Conservation (phyloP, 2,113 vertebrate genomes). For the Chitala chitala region DNA sequence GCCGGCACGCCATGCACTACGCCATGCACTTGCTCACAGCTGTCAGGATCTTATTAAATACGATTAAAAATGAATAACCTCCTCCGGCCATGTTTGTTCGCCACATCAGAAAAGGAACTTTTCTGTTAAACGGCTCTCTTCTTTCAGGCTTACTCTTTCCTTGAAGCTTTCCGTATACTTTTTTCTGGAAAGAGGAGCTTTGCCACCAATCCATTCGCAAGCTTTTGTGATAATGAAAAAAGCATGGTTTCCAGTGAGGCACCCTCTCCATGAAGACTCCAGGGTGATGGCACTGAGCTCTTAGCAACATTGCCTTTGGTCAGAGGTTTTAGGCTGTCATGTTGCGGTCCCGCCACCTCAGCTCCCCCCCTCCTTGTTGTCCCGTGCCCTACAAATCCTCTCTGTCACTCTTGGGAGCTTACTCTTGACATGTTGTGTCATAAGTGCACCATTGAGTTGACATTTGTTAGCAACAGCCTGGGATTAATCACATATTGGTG, state of each 20-base stretch:
- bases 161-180: neutral
- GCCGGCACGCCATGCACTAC: constrained; percentile 16
- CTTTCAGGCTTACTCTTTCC: neutral
- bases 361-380: constrained; percentile 37
- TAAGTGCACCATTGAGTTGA: constrained; percentile 40
- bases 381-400: constrained; percentile 40
- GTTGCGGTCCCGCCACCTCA: constrained; percentile 43
- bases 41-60: constrained; percentile 42
- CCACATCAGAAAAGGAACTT: constrained; percentile 35
- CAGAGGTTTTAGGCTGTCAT: constrained; percentile 48
- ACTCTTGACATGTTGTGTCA: constrained; percentile 36
- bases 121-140: constrained; percentile 6
- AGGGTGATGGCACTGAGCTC: constrained; percentile 10
- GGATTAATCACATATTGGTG: constrained; percentile 35
- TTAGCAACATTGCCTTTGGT: neutral
- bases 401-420: constrained; percentile 26
- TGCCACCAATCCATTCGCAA: neutral
- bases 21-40: constrained; percentile 27
- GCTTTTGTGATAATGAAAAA: constrained; percentile 34
- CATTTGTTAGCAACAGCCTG: constrained; percentile 39
- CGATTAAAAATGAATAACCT: constrained; percentile 41
- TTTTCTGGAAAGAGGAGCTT: neutral
- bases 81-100: constrained; percentile 41
- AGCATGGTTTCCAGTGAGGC: constrained; percentile 36
- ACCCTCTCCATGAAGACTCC: constrained; percentile 23